Percentiles rank a stretch among this genome's conserved stretches.
phyloP scores from a whole-genome alignment of 2,113 vertebrate genomes.

The Siphamia tubifer region DNA sequence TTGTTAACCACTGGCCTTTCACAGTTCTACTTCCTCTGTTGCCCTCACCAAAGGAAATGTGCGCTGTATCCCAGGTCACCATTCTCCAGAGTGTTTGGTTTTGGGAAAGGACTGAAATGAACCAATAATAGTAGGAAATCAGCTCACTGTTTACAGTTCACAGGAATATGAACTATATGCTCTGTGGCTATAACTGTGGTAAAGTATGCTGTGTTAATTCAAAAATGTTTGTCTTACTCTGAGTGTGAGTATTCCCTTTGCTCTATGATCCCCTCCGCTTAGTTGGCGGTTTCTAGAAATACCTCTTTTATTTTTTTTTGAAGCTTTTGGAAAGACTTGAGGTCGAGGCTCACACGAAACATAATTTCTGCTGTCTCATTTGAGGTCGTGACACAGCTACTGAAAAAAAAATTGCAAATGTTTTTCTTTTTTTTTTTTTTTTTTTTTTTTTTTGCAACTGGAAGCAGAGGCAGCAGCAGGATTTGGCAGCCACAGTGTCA shows the following conservation, averaged over 20 bases:
- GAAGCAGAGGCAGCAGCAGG: slow-evolving; percentile 6
- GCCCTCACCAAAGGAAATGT: slow-evolving; percentile 62
- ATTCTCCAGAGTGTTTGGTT: slow-evolving; percentile 53
- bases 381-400: slow-evolving; percentile 47
- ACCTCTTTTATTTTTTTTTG: not conserved
- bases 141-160: slow-evolving; percentile 2
- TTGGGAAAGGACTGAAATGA: slow-evolving; percentile 25
- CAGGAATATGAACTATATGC: slow-evolving; percentile 1
- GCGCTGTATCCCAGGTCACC: slow-evolving; percentile 44
- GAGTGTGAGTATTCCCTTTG: slow-evolving; percentile 5
- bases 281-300: slow-evolving; percentile 43
- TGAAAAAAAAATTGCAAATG: slow-evolving; percentile 12
- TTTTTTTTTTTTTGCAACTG: slow-evolving; percentile 2
- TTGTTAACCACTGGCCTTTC: slow-evolving; percentile 64
- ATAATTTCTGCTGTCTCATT: slow-evolving; percentile 46
- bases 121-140: slow-evolving; percentile 23
- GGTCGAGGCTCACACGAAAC: slow-evolving; percentile 33
- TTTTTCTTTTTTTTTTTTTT: slow-evolving; percentile 1
- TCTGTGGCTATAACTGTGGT: not conserved
- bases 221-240: not conserved
- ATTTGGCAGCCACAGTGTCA: slow-evolving; percentile 6
- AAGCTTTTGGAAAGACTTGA: slow-evolving; percentile 16
- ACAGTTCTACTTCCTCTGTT: slow-evolving; percentile 53
- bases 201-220: not conserved
- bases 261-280: slow-evolving; percentile 7